These are phyloP conservation scores for Merluccius polli DNA, from an alignment of 2,797 vertebrate genomes.

Conservation along the genomic window DNA sequence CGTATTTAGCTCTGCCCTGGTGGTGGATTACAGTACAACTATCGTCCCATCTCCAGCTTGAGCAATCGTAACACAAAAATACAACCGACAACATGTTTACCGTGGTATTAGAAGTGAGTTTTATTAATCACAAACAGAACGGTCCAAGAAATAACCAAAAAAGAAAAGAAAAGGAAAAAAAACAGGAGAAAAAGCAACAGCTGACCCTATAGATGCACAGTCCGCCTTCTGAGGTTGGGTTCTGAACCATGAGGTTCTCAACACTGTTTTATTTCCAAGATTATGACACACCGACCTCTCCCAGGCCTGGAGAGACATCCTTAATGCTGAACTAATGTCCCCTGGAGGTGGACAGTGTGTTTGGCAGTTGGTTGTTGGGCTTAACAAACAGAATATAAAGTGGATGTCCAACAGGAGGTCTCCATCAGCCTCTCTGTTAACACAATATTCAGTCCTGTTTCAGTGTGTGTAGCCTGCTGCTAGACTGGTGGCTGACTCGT, in stretches of 20 bases:
- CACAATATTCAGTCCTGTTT: not conserved
- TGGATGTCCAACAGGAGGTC: not conserved
- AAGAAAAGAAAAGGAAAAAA: slow-evolving; percentile 15
- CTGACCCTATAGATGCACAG: slow-evolving; percentile 51
- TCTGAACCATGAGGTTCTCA: slow-evolving; percentile 31
- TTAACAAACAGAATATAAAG: slow-evolving; percentile 11
- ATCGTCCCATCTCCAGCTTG: not conserved
- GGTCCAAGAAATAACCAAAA: slow-evolving; percentile 65
- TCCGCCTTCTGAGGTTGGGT: slow-evolving; percentile 43
- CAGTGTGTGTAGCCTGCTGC: not conserved
- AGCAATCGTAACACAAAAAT: not conserved
- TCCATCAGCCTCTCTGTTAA: not conserved
- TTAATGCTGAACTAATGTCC: not conserved
- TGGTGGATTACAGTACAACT: not conserved
- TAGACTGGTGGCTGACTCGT: not conserved
- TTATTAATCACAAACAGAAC: slow-evolving; percentile 78
- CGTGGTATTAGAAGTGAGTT: slow-evolving; percentile 71
- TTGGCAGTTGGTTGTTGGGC: slow-evolving; percentile 37
- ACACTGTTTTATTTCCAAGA: slow-evolving; percentile 6
- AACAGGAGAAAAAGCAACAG: slow-evolving; percentile 39
- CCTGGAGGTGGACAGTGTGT: slow-evolving; percentile 29
- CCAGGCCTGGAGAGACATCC: slow-evolving; percentile 8
- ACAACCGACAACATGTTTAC: slow-evolving; percentile 16
- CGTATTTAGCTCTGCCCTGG: not conserved
- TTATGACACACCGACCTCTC: slow-evolving; percentile 10